Percentiles rank a stretch among this genome's conserved stretches.
Conservation (phyloP, 2,113 vertebrate genomes). For the Xerus inauris region DNA sequence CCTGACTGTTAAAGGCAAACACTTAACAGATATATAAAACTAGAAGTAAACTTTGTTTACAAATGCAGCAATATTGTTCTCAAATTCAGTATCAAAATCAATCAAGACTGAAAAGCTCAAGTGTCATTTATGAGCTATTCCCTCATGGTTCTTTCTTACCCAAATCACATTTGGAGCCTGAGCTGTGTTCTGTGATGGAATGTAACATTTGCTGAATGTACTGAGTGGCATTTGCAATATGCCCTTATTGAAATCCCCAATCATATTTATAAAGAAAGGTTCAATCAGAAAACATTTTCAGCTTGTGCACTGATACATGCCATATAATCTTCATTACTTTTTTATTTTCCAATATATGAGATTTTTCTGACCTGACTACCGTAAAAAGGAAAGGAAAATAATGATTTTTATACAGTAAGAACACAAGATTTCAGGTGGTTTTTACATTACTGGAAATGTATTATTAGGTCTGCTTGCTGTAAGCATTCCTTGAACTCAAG, state of each 20-base stretch:
- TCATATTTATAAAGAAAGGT: conserved; percentile 76
- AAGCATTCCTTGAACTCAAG: neutral
- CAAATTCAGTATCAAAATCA: conserved; percentile 75
- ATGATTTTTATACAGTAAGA: neutral
- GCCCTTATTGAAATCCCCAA: conserved; percentile 65
- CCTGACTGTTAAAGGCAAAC: conserved; percentile 14
- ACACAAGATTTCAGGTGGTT: neutral
- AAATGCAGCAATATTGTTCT: conserved; percentile 56
- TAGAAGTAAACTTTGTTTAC: conserved; percentile 68
- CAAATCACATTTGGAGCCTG: conserved; percentile 73
- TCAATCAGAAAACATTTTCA: conserved; percentile 69
- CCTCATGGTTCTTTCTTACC: conserved; percentile 57
- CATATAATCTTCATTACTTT: conserved; percentile 61
- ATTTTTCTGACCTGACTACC: neutral
- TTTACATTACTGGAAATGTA: neutral
- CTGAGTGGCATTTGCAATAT: conserved; percentile 61
- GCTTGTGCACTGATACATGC: conserved; percentile 39
- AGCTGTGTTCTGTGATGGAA: conserved; percentile 44
- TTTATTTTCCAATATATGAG: conserved; percentile 3
- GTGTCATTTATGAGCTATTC: conserved; percentile 67
- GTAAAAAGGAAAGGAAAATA: neutral
- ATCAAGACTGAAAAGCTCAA: conserved; percentile 56
- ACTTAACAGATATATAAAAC: conserved; percentile 52
- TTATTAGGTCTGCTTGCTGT: neutral
- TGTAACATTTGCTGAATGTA: conserved; percentile 62